Evolutionary conservation across 2,888 invertebrate genomes (phyloP).

Genomic region (Archaeoteleia sp.): DNA sequence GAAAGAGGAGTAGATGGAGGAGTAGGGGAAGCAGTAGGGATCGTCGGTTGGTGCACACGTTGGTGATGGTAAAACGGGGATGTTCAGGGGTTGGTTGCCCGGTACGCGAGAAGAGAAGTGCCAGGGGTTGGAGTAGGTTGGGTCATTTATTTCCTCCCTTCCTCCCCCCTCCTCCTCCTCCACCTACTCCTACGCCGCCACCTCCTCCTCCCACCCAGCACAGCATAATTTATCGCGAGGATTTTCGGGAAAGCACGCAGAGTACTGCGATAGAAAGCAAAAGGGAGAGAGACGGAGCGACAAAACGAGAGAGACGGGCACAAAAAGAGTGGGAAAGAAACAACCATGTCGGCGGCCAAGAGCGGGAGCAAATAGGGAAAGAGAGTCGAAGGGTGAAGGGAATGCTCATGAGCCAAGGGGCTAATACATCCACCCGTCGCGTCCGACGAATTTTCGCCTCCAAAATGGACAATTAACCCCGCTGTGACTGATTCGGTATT

Average conservation of each 20-base stretch:
- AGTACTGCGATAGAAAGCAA: conserved; percentile 65
- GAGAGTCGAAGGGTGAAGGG: conserved; percentile 51
- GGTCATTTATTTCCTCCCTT: conserved; percentile 74
- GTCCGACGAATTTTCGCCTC: conserved; percentile 61
- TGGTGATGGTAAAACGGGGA: conserved; percentile 64
- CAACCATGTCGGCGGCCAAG: conserved; percentile 53
- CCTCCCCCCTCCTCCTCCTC: conserved; percentile 17
- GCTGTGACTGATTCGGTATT: conserved; percentile 51
- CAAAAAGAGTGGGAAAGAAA: conserved; percentile 55
- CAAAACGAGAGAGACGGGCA: conserved; percentile 30
- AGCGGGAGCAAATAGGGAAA: conserved; percentile 46
- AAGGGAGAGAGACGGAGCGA: conserved; percentile 55
- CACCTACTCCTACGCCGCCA: conserved; percentile 44
- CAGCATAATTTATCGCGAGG: conserved; percentile 75
- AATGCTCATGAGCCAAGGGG: conserved; percentile 59
- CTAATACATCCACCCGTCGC: conserved; percentile 61
- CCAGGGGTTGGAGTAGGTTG: conserved; percentile 66
- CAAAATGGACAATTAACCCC: conserved; percentile 64
- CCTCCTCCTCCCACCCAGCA: conserved; percentile 59
- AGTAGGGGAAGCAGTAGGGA: conserved; percentile 53
- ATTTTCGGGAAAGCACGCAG: conserved; percentile 75
- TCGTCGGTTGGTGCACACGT: conserved; percentile 56
- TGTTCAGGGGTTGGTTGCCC: conserved; percentile 58
- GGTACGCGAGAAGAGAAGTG: conserved; percentile 60
- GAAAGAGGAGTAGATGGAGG: conserved; percentile 49